Base-by-base conservation (phyloP, 2,888 invertebrate species). In the Oscheius sp. region DNA sequence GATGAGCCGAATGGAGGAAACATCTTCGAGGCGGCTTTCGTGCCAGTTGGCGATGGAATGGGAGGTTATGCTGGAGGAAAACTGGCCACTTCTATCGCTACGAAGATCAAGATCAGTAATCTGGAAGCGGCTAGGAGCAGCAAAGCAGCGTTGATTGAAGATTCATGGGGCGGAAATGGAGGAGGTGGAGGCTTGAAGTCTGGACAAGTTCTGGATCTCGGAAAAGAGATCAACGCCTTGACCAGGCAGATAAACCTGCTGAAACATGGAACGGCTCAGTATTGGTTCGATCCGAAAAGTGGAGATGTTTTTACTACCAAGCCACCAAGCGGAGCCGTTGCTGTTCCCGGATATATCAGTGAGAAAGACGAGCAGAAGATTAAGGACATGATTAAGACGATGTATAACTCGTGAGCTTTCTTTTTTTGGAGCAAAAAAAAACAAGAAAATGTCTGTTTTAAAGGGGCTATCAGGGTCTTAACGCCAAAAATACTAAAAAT, bases 51-150 rank as follows among this genome's bases (percentile, higher is more conserved):
- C 10, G 57, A 57, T 21, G 57, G 57, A 57, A 1, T 57, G 57
- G 57, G 57, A 9, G 57, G 57, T 7, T 57, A 57, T 57, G 57
- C 57, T 7, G 57, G 57, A 9, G 57, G 57, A 21, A 57, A 57
- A 57, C 57, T 57, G 10, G 57, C 13, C 11, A 57, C 10, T 57
- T 9, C 57, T 9, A 21, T 57, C 10, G 50, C 13, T 9, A 57
- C 7, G 7, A 32, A 59, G 35, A 1, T 59, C 7, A 35, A 59
- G 35, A 7, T 59, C 11, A 59, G 35, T 1, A 59, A 1, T 59
- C 35, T 59, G 35, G 10, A 59, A 59, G 35, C 59, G 5, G n/a
- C 35, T 33, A 7, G 59, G 10, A 10, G 5, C 35, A 35, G 11
- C 35, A 59, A 59, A 33, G 11, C 35, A 35, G 35, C 11, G 29